phyloP scores from a whole-genome alignment of 1,140 invertebrate genomes.

The Diabrotica virgifera region DNA sequence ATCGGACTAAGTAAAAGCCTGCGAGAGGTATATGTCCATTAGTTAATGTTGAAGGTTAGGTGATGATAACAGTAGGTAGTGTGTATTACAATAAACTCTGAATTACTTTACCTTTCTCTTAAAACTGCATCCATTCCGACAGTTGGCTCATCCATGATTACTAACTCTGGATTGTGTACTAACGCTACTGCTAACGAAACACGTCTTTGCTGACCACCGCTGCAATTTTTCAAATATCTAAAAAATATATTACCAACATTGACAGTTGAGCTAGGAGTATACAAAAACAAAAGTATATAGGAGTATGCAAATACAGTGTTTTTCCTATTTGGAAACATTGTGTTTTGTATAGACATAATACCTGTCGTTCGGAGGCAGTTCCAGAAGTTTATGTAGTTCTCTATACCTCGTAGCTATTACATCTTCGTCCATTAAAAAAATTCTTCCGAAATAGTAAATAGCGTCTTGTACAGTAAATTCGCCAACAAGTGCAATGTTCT shows the following conservation, averaged over 20 bases:
- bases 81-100: too few relatives aligned
- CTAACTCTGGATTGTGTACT: slow-evolving; percentile 80
- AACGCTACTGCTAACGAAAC: slow-evolving; percentile 84
- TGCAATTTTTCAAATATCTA: slow-evolving; percentile 62
- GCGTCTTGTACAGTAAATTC: slow-evolving; percentile 86
- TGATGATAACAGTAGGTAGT: too few relatives aligned
- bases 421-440: slow-evolving; percentile 71
- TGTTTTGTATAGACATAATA: slow-evolving; percentile 23
- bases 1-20: too few relatives aligned
- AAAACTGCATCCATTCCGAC: slow-evolving; percentile 89
- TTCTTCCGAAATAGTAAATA: slow-evolving; percentile 82
- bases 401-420: slow-evolving; percentile 65
- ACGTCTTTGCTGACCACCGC: slow-evolving; percentile 85
- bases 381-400: slow-evolving; percentile 69
- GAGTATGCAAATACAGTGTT: neutral
- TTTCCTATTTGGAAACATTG: too few relatives aligned
- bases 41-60: too few relatives aligned
- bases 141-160: slow-evolving; percentile 91
- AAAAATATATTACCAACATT: slow-evolving; percentile 16
- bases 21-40: too few relatives aligned
- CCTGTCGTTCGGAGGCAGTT: slow-evolving; percentile 63
- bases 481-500: slow-evolving; percentile 83
- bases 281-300: neutral
- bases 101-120: slow-evolving; percentile 67
- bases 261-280: neutral